Percentiles rank a stretch among this genome's conserved stretches.
Evolutionary conservation across 2,797 vertebrate genomes (phyloP).

Genomic region (Acrossocheilus fasciatus): DNA sequence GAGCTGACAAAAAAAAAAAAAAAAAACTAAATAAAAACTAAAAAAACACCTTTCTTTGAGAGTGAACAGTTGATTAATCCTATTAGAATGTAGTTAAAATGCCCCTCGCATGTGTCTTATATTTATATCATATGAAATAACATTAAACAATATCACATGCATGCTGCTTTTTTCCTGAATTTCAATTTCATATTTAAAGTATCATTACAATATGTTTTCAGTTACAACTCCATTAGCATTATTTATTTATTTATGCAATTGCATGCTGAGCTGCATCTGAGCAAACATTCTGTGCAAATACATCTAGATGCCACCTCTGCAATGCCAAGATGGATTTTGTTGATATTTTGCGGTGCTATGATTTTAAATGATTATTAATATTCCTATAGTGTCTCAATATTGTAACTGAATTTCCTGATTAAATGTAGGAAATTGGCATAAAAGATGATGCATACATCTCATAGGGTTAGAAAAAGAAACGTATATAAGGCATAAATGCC

Average conservation of each 20-base stretch:
- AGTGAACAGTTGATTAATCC: background rate
- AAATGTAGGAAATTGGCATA: background rate
- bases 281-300: background rate
- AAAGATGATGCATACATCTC: background rate
- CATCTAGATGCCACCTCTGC: background rate
- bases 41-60: background rate
- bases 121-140: background rate
- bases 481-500: background rate
- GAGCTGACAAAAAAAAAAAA: background rate
- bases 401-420: background rate
- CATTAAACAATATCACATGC: background rate
- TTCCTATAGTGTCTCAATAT: background rate
- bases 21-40: accelerated
- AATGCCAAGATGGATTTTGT: background rate
- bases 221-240: background rate
- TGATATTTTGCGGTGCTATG: background rate
- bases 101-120: background rate
- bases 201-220: background rate
- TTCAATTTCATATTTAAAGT: background rate
- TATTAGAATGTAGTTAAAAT: background rate
- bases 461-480: background rate
- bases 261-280: background rate
- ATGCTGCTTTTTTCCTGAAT: background rate
- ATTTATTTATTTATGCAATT: background rate
- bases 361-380: background rate